These are phyloP conservation scores for Eubasilissa splendida DNA, from an alignment of 2,888 invertebrate species.

Conservation along the genomic window DNA sequence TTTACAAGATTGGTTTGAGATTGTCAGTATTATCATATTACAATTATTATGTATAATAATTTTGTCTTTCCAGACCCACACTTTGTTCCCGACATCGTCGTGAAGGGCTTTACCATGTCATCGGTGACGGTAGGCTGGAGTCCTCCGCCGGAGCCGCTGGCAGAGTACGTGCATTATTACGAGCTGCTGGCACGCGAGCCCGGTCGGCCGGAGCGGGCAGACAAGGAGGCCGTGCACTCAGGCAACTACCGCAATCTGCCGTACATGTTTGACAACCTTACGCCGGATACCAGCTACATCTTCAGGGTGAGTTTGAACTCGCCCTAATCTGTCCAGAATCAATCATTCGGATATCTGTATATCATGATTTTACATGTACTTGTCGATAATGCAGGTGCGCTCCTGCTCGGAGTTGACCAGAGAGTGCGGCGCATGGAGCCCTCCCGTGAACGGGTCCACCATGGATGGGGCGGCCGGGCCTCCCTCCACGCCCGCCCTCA, in stretches of 20 bases:
- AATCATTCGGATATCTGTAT: not conserved
- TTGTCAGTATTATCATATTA: not conserved
- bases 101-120: slow-evolving; percentile 75
- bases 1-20: no score
- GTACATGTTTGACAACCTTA: slow-evolving; percentile 84
- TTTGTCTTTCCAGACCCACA: slow-evolving; percentile 74
- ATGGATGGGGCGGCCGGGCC: slow-evolving; percentile 86
- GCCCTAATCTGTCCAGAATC: not conserved
- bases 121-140: slow-evolving; percentile 89
- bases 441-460: slow-evolving; percentile 84
- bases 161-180: slow-evolving; percentile 84
- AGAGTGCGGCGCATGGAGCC: slow-evolving; percentile 85
- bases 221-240: slow-evolving; percentile 76
- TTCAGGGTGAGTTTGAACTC: slow-evolving; percentile 75
- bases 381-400: slow-evolving; percentile 68
- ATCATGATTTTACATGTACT: no score
- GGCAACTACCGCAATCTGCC: slow-evolving; percentile 78
- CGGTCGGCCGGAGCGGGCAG: slow-evolving; percentile 66
- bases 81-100: slow-evolving; percentile 84
- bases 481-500: slow-evolving; percentile 64
- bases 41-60: not conserved
- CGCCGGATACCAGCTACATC: slow-evolving; percentile 85
- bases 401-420: slow-evolving; percentile 87
- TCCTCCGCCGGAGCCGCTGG: slow-evolving; percentile 76
- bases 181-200: slow-evolving; percentile 77